Evolutionary conservation across 2,888 invertebrate genomes (phyloP).

Genomic region (Aphidius colemani): DNA sequence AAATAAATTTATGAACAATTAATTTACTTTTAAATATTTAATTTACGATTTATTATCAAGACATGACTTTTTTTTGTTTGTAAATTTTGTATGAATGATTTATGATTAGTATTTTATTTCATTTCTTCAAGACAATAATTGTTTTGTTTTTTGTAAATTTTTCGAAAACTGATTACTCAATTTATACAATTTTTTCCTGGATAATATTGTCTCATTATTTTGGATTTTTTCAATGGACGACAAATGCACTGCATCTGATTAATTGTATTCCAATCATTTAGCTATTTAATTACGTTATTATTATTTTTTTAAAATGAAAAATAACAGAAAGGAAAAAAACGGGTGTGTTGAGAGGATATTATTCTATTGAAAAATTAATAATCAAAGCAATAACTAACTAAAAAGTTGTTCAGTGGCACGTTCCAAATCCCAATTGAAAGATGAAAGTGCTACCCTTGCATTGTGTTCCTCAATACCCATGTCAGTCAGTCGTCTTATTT

Average conservation of each 20-base stretch:
- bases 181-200: background rate
- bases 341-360: background rate
- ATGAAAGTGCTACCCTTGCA: slow-evolving; percentile 87
- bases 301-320: slow-evolving; percentile 22
- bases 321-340: slow-evolving; percentile 6
- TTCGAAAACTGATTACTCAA: background rate
- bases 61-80: slow-evolving; percentile 4
- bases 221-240: slow-evolving; percentile 16
- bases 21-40: too few species aligned
- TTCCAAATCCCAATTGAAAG: slow-evolving; percentile 91
- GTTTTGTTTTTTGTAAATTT: background rate
- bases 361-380: slow-evolving; percentile 9
- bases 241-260: slow-evolving; percentile 12
- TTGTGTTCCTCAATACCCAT: slow-evolving; percentile 94
- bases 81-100: background rate
- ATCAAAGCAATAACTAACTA: slow-evolving; percentile 67
- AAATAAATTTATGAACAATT: too few species aligned
- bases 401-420: slow-evolving; percentile 88
- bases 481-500: slow-evolving; percentile 85
- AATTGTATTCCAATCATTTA: slow-evolving; percentile 2
- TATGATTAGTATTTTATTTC: slow-evolving; percentile 5
- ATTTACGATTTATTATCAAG: background rate
- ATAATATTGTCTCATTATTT: slow-evolving; percentile 17
- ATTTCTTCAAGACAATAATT: slow-evolving; percentile 5
- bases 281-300: slow-evolving; percentile 2